A percentile compares a stretch with the other conserved stretches of the same genome.
phyloP scores from a whole-genome alignment of 2,797 vertebrate species.

The Phoeniculus purpureus region DNA sequence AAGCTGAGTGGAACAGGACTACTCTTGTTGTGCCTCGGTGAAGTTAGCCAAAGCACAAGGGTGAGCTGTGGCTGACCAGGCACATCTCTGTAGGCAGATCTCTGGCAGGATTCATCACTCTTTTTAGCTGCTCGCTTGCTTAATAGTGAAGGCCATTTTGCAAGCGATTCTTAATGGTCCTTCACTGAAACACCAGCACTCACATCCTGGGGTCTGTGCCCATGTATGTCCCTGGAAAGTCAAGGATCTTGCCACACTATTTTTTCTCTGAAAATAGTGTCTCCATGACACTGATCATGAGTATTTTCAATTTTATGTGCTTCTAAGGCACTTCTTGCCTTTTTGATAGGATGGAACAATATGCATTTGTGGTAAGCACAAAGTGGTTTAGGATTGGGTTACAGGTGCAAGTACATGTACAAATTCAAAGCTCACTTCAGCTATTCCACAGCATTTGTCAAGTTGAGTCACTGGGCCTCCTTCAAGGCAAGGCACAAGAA shows the following conservation, averaged over 20 bases:
- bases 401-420: neutral
- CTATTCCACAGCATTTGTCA: neutral
- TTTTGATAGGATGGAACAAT: neutral
- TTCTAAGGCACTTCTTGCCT: neutral
- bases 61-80: neutral
- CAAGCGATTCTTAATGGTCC: neutral
- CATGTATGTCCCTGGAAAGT: neutral
- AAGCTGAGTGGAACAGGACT: neutral
- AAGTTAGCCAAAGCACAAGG: neutral
- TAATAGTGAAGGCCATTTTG: neutral
- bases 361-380: neutral
- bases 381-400: neutral
- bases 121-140: neutral
- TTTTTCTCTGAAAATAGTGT: neutral
- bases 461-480: neutral
- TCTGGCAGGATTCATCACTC: neutral
- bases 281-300: neutral
- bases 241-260: neutral
- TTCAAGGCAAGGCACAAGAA: neutral
- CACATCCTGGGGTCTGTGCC: neutral
- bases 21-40: neutral
- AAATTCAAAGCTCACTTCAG: neutral
- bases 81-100: neutral
- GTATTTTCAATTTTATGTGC: neutral
- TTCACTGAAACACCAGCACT: neutral